Percentiles rank a stretch among this genome's conserved stretches.
Evolutionary conservation across 2,888 invertebrate species (phyloP).

Genomic region (Gisinianus flammeolus): DNA sequence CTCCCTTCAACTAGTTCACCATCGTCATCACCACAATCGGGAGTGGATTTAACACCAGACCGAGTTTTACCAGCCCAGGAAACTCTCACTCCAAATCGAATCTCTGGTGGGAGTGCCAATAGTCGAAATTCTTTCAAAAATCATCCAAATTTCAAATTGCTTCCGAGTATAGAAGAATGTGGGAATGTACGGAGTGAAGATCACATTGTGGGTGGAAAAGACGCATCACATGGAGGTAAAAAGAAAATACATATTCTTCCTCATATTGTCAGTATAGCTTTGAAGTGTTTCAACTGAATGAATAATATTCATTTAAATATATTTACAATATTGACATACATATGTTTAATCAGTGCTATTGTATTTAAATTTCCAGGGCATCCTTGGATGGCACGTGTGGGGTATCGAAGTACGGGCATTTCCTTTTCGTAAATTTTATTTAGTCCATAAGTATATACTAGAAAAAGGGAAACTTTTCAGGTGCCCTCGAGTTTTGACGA

Average conservation of each 20-base stretch:
- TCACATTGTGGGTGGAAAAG: slow-evolving; percentile 70
- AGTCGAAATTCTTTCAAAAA: slow-evolving; percentile 11
- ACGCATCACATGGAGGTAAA: slow-evolving; percentile 69
- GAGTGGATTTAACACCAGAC: too few species aligned
- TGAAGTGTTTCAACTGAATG: too few species aligned
- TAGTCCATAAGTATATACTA: neutral
- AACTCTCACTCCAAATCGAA: neutral
- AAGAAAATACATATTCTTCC: neutral
- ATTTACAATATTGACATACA: neutral
- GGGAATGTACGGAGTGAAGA: slow-evolving; percentile 62
- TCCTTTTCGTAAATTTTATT: neutral
- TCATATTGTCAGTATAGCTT: too few species aligned
- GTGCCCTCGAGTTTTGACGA: too few species aligned
- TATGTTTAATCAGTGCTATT: neutral
- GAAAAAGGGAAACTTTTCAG: too few species aligned
- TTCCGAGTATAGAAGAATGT: slow-evolving; percentile 49
- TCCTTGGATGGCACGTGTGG: neutral
- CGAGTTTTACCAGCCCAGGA: too few species aligned
- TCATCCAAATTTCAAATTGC: slow-evolving; percentile 45
- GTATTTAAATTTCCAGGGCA: neutral
- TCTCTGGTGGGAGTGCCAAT: neutral
- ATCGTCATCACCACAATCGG: neutral
- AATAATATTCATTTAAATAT: too few species aligned
- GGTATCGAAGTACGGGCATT: neutral
- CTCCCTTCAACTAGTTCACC: neutral